Conservation (phyloP, 2,888 invertebrate genomes). For the Zaprionus obscuricornis region DNA sequence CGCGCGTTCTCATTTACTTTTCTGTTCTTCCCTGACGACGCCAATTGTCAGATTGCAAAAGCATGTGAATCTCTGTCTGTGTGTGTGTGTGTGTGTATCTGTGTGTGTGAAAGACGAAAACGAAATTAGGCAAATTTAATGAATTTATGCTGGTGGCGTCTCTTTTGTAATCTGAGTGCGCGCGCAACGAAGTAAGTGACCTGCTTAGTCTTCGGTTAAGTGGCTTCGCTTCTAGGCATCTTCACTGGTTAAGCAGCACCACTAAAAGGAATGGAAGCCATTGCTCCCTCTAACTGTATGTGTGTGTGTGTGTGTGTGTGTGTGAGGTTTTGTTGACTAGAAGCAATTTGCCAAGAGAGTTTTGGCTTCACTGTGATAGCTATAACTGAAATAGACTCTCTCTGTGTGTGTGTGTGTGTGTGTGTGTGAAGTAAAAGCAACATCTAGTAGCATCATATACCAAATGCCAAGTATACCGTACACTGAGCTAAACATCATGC, state of each 20-base stretch:
- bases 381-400: conserved; percentile 27
- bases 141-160: conserved; percentile 80
- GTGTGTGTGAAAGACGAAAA: conserved; percentile 43
- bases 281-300: neutral
- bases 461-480: no score
- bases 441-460: no score
- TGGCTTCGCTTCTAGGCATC: conserved; percentile 42
- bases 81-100: conserved; percentile 10
- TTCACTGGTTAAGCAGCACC: neutral
- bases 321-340: conserved; percentile 53
- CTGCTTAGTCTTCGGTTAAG: conserved; percentile 69
- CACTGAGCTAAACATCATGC: no score
- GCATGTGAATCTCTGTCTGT: conserved; percentile 5
- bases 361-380: conserved; percentile 37
- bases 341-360: conserved; percentile 57
- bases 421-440: no score
- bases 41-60: conserved; percentile 41
- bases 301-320: conserved; percentile 17
- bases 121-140: conserved; percentile 79
- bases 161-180: conserved; percentile 74
- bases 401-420: conserved; percentile 5
- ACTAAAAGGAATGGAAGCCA: neutral
- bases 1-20: conserved; percentile 41
- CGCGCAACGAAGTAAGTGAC: conserved; percentile 71
- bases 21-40: conserved; percentile 21